phyloP scores from a whole-genome alignment of 92 coral and sea anemone genomes.

The Ricordea florida region DNA sequence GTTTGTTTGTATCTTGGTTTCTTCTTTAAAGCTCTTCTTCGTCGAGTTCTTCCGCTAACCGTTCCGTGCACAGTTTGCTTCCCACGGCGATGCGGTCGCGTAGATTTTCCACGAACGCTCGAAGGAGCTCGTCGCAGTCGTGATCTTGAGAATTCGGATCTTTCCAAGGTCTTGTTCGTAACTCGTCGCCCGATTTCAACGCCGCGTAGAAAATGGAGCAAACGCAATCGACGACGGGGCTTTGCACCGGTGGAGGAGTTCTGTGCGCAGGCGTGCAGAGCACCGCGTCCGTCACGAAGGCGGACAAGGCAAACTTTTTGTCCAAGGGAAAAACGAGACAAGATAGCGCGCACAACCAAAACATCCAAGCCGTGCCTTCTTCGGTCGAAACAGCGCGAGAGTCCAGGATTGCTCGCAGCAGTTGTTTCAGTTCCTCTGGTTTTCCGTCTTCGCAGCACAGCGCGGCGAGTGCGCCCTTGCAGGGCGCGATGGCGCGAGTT shows the following conservation, averaged over 20 bases:
- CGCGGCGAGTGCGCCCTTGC: background rate
- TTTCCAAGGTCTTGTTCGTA: background rate
- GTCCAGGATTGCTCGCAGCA: background rate
- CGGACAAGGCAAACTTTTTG: background rate
- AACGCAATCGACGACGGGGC: background rate
- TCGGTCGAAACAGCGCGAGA: background rate
- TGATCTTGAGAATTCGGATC: too few relatives aligned
- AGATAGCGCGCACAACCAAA: background rate
- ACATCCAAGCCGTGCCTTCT: background rate
- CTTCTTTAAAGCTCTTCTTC: too few relatives aligned
- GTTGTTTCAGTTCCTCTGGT: background rate
- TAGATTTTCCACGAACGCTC: too few relatives aligned
- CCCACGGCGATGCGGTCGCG: too few relatives aligned
- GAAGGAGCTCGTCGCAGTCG: background rate
- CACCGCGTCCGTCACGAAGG: background rate
- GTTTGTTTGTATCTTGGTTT: too few relatives aligned
- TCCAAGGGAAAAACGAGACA: constrained; percentile 2
- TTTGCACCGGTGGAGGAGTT: background rate
- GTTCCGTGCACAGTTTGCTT: too few relatives aligned
- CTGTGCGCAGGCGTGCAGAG: background rate
- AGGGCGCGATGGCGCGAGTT: background rate
- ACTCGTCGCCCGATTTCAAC: background rate
- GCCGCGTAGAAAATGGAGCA: background rate
- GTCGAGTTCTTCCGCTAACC: too few relatives aligned
- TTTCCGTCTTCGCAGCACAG: background rate